Evolutionary conservation across 2,888 invertebrate species (phyloP).

Genomic region (Xestia c-nigrum): DNA sequence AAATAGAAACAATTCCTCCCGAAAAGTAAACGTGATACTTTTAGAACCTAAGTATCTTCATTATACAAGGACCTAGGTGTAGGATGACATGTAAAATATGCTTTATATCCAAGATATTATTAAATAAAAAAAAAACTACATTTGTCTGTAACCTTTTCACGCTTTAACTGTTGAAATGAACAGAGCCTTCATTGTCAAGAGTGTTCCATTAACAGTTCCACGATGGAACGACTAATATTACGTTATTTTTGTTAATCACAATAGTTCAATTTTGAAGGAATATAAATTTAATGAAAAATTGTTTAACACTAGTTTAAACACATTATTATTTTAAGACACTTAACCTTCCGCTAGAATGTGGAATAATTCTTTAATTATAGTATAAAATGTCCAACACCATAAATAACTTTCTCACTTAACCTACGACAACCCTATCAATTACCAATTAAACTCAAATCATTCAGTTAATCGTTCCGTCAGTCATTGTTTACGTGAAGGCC

Average conservation of each 20-base stretch:
- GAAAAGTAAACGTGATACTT: background rate
- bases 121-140: background rate
- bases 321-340: too few species aligned
- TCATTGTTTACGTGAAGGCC: constrained; percentile 9
- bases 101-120: background rate
- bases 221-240: too few species aligned
- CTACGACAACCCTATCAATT: background rate
- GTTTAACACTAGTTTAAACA: too few species aligned
- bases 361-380: background rate
- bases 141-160: too few species aligned
- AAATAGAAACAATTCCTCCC: background rate
- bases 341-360: background rate
- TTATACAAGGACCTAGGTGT: background rate
- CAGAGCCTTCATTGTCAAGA: too few species aligned
- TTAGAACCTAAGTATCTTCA: background rate
- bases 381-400: background rate
- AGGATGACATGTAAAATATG: background rate
- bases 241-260: too few species aligned
- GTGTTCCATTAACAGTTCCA: too few species aligned
- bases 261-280: too few species aligned
- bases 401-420: background rate
- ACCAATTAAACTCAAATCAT: constrained; percentile 5
- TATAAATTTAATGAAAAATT: too few species aligned
- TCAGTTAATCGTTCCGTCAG: constrained; percentile 21
- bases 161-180: too few species aligned